Evolutionary conservation across 2,113 vertebrate species (phyloP).

Genomic region (Calidris pugnax): DNA sequence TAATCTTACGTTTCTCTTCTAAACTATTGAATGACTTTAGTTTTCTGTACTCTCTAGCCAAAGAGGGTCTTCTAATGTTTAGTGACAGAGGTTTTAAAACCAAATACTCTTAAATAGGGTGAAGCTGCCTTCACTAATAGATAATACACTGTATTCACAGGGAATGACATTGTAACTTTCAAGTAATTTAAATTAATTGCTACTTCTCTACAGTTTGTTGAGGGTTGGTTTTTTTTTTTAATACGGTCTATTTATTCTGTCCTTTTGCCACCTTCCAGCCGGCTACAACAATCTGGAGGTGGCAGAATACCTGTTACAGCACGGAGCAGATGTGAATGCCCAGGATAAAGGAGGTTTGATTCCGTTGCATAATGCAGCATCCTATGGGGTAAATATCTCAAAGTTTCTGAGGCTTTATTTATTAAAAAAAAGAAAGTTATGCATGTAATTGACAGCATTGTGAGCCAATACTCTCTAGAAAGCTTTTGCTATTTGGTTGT

Average conservation of each 20-base stretch:
- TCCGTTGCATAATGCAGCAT: constrained; percentile 87
- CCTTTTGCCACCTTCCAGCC: constrained; percentile 69
- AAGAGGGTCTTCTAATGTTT: background rate
- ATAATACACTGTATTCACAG: background rate
- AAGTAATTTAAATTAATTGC: background rate
- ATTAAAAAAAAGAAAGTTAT: background rate
- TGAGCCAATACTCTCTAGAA: background rate
- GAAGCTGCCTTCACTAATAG: background rate
- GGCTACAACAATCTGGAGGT: constrained; percentile 89
- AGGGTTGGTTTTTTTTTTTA: background rate
- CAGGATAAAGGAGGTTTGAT: constrained; percentile 89
- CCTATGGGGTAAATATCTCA: constrained; percentile 81
- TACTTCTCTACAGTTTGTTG: background rate
- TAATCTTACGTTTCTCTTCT: background rate
- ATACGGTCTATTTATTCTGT: background rate
- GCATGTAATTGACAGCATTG: background rate
- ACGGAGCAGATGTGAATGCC: constrained; percentile 88
- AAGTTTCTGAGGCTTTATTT: background rate
- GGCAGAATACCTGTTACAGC: constrained; percentile 85
- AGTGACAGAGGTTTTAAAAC: background rate
- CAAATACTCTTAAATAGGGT: background rate
- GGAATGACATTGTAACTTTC: background rate
- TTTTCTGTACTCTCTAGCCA: background rate
- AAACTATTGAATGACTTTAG: background rate
- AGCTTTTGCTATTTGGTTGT: background rate